Evolutionary conservation across 2,113 vertebrate genomes (phyloP), one percentile per base, ranked within the genome.

Genomic region (Nettapus auritus): DNA sequence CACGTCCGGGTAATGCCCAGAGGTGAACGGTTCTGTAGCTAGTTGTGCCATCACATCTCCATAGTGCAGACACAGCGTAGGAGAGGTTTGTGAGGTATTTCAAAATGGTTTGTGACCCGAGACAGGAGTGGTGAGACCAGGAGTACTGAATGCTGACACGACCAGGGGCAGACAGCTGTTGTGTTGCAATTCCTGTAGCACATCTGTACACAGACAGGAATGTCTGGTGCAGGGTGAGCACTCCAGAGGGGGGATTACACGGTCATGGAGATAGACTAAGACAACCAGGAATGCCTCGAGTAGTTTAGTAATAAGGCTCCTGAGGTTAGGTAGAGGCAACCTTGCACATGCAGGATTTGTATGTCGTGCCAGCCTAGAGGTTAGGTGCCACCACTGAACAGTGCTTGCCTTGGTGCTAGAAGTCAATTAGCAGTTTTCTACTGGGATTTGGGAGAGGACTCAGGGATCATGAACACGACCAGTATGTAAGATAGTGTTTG

Each of bases 141-240:
- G 31, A 89, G 50, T 53, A 11, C 62, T 29, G 46, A 73, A 82
- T 69, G 46, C 56, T 79, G 88, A 38, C 2, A 6, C 69, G 73
- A 94, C 76, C 0, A 0, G 76, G 11, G 86, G 90, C 52, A 4
- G 1, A 74, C 95, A 97, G 96, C 94, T 96, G 92, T 81, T 89
- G 83, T 73, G 62, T 92, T 91, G 89, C 95, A 95, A 89, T 94
- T 86, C 62, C 31, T 48, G 53, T 96, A 94, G 95, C 93, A 94
- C 93, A 93, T 95, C 95, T 95, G 96, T 84, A 66, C 20, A 38
- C 83, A 94, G 96, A 95, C 96, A 94, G 95, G 94, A 97, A 97
- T 97, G 93, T 97, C 95, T 96, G 93, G 94, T 40, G 28, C 0
- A 0, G 86, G 93, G 91, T 75, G 93, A 92, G 81, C 56, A 89